Evolutionary conservation across 2,888 invertebrate genomes (phyloP).

Genomic region (Rhamphomyia laevipes): DNA sequence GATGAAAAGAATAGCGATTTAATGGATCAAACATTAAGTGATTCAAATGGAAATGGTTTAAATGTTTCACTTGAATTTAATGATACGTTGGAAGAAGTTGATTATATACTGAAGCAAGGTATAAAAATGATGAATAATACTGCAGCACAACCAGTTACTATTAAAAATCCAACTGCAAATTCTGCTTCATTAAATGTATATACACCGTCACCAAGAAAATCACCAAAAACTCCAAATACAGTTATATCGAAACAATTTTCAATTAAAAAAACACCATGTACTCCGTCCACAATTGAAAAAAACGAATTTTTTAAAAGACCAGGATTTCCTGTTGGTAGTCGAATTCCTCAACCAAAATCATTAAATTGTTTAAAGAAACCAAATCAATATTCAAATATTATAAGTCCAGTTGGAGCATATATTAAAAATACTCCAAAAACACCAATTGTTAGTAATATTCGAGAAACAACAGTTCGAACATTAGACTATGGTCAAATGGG

Average conservation of each 20-base stretch:
- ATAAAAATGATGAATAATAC: slow-evolving; percentile 17
- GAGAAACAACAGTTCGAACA: neutral
- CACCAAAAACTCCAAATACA: slow-evolving; percentile 13
- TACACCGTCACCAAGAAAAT: neutral
- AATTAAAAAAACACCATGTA: slow-evolving; percentile 13
- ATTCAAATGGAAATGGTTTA: slow-evolving; percentile 6
- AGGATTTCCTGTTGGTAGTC: slow-evolving; percentile 3
- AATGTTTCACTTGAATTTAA: slow-evolving; percentile 30
- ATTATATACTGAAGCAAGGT: slow-evolving; percentile 35
- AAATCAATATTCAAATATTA: slow-evolving; percentile 26
- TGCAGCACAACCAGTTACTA: no score
- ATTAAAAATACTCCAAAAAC: slow-evolving; percentile 35
- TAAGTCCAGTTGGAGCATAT: slow-evolving; percentile 37
- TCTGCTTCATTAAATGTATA: neutral
- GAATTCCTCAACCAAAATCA: slow-evolving; percentile 10
- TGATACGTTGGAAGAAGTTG: slow-evolving; percentile 38
- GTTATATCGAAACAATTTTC: slow-evolving; percentile 14
- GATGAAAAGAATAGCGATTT: slow-evolving; percentile 5
- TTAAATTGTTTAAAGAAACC: slow-evolving; percentile 2
- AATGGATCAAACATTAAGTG: slow-evolving; percentile 1
- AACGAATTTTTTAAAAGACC: slow-evolving; percentile 23
- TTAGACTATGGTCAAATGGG: slow-evolving; percentile 5
- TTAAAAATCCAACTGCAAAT: neutral
- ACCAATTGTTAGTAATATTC: slow-evolving; percentile 30
- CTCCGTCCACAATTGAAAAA: slow-evolving; percentile 15